Evolutionary conservation across 1,140 invertebrate genomes (phyloP), one percentile per base, ranked within the genome.

Genomic region (Platyscapa corneri): DNA sequence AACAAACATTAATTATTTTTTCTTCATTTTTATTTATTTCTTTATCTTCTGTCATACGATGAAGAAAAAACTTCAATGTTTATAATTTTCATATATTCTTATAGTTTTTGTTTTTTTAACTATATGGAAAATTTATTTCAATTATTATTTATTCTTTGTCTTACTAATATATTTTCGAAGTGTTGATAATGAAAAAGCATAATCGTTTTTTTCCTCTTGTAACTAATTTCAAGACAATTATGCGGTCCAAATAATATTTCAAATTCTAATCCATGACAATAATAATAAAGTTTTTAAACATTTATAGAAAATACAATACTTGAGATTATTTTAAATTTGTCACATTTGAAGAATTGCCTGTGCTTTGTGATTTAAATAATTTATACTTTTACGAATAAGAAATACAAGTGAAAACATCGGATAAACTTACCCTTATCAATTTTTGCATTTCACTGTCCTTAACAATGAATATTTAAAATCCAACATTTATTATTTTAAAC

Each of bases 41-140:
- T n/a, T n/a, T n/a, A n/a, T n/a, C 12, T 49, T 81, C 56, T 70
- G 56, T 70, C 70, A 74, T 78, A 53, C 87, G 87, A 46, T 67
- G 64, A 65, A 42, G 37, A 16, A 39, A 65, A 65, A 67, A 56
- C 74, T 86, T 85, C 65, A 42, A 84, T 53, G n/a, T 14, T 65
- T 32, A 32, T 10, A 18, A 10, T 37, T n/a, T 37, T 34, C 20
- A 6, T 70, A 18, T 20, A 70, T 20, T 32, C 37, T 70, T 34
- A 32, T 70, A 14, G 3, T 37, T 70, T 70, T 32, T 32, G 10
- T 70, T 16, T 53, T 16, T 53, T 53, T 53, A 7, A 53, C 3
- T 53, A 14, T 16, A 14, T 18, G 49, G 10, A 53, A 14, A 14
- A 53, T 16, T 7, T 12, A 53, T 53, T 53, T 2, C 18, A 34